Evolutionary conservation across 2,888 invertebrate species (phyloP), one percentile per base, ranked within the genome.

Genomic region (Sepiola atlantica): DNA sequence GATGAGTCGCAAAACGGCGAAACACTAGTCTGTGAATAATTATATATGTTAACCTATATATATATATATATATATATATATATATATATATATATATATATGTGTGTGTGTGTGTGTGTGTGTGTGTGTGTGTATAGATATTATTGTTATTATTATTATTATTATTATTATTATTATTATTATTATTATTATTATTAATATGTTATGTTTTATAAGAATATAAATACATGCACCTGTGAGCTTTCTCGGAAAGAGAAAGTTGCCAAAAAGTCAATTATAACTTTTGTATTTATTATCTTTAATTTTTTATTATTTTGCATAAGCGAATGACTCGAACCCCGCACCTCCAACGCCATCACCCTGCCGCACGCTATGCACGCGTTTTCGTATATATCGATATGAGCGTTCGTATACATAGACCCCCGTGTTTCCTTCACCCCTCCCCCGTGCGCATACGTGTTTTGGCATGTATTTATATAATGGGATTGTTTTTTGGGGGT

Each of bases 231-330:
- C 77, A 32, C 77, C 77, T 77, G 32, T 77, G 77, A 10, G 77
- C 10, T 14, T 77, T 77, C 77, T n/a, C 77, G 32, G 77, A 16
- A 2, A 77, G 77, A 77, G 16, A n/a, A n/a, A 77, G 77, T n/a
- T 77, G 77, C 77, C 77, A 77, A 77, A 77, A 77, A 77, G 77
- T 77, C 77, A 77, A 77, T 77, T 77, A 77, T 77, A 77, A 77
- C 77, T 77, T 77, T 77, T 77, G n/a, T 77, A 77, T 77, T 45
- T 45, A 45, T 45, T 45, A 45, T 45, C 4, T 45, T 45, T 45
- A 45, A 45, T 45, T 45, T 45, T 45, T 45, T 45, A 45, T 45
- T 45, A 45, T 45, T 45, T 45, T 45, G 45, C 8, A 45, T 45
- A 45, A 45, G 45, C 45, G 45, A 45, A 45, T 45, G 4, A 8